Evolutionary conservation across 2,113 vertebrate genomes (phyloP), one percentile per base, ranked within the genome.

Genomic region (Lepisosteus oculatus): DNA sequence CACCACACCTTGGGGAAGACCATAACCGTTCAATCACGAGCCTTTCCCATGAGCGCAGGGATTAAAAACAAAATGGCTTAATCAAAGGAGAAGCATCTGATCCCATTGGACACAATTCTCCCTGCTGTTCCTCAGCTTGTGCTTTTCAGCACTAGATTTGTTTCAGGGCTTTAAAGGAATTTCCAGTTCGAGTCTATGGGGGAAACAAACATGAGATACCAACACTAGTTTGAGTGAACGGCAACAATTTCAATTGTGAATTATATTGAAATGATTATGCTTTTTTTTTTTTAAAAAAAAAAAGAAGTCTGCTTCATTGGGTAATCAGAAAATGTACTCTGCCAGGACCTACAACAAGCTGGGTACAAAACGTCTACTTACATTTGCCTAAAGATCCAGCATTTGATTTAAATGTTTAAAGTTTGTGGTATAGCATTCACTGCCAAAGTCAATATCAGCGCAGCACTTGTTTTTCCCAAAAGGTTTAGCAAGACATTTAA

Each of bases 401-500:
- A 82, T 90, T 90, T 83, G 91, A 93, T 92, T 93, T 93, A 93
- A 93, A 90, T 84, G 84, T 82, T 75, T 85, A 85, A 91, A 90
- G 84, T 79, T 72, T 81, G 72, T 86, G 87, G 90, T 90, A 85
- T 81, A 87, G 84, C 76, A 71, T 72, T 84, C 43, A 73, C 85
- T 92, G 96, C 95, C 96, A 98, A 96, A 93, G 88, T 95, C 95
- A 98, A 95, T 88, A 96, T 74, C 83, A 91, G 84, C 59, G 77
- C 75, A 85, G 89, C 92, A 86, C 91, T 95, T 90, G 82, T 68
- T 92, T 93, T 94, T 94, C 95, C 95, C 93, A 83, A 85, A 94
- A 77, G 91, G 88, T 91, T 96, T 93, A 85, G 90, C 86, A 86
- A 92, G 92, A 94, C 92, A 87, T 95, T 88, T 94, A 96, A 96